Evolutionary conservation across 2,797 vertebrate species (phyloP), one percentile per base, ranked within the genome.

Genomic region (Pangasius djambal): DNA sequence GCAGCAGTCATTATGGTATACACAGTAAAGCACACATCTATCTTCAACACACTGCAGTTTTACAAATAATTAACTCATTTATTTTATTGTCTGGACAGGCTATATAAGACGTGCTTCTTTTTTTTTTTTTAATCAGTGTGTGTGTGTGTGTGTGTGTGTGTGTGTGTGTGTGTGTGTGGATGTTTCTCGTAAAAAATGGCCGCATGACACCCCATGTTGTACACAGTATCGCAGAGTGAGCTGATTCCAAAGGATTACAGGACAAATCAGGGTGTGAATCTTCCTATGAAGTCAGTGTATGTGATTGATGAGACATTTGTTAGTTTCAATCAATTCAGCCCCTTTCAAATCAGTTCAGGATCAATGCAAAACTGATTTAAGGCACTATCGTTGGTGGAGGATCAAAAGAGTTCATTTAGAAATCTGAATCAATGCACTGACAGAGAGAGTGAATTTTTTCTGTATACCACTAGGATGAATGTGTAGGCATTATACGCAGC

Each of bases 401-500:
- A 37, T 83, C 18, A 31, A 87, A 72, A 52, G 13, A 67, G 85
- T 83, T 83, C 25, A 25, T 87, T 82, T 61, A 89, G 48, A 63
- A 63, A 89, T 69, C 63, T 9, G 69, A 87, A 77, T 84, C 44
- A 44, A 4, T 87, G 81, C 44, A 70, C 61, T 74, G 55, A 75
- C 67, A 88, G 34, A 79, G 4, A 72, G 10, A 48, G 67, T 75
- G 65, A 57, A 59, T 84, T 28, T 65, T 83, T 74, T 86, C 44
- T 77, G 31, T 40, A 84, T 75, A 77, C 70, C 28, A 69, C 40
- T 63, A 25, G 20, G 15, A 74, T 65, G 85, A 83, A 70, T 28
- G 34, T 59, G 37, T 59, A 81, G 86, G 79, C 78, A 65, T 81
- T 75, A 55, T 57, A 67, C 10, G 74, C 77, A 44, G 40, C 22